Percentiles rank a stretch among this genome's conserved stretches.
phyloP scores from a whole-genome alignment of 1,140 invertebrate species.

The Agraylea sexmaculata region DNA sequence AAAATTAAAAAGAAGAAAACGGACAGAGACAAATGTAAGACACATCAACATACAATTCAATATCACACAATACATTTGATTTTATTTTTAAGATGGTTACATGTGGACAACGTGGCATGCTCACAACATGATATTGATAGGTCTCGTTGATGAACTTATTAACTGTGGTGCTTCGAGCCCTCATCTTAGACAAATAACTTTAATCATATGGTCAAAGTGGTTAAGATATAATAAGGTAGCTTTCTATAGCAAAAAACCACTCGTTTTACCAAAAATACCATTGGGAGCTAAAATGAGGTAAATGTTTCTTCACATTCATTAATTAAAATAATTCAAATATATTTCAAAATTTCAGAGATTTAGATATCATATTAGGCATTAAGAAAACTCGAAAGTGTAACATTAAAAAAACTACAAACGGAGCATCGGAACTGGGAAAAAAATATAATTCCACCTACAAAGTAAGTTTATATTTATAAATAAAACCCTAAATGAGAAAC shows the following conservation, averaged over 20 bases:
- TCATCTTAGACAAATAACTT: slow-evolving; percentile 42
- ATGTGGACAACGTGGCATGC: slow-evolving; percentile 51
- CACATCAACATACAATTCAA: not conserved
- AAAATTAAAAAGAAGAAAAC: slow-evolving; percentile 16
- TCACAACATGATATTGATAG: slow-evolving; percentile 51
- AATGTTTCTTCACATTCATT: slow-evolving; percentile 18
- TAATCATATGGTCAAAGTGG: slow-evolving; percentile 53
- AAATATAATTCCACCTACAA: not conserved
- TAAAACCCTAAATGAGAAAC: no score
- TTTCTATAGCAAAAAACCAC: slow-evolving; percentile 37
- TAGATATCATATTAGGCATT: slow-evolving; percentile 40
- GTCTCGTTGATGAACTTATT: slow-evolving; percentile 44
- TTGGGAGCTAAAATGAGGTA: slow-evolving; percentile 37
- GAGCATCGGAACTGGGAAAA: not conserved
- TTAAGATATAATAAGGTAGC: slow-evolving; percentile 47
- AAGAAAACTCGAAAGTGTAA: no score
- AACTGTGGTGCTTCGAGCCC: slow-evolving; percentile 23
- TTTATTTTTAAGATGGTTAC: slow-evolving; percentile 23
- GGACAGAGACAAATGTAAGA: slow-evolving; percentile 12
- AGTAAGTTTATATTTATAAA: slow-evolving; percentile 2
- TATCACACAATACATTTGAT: slow-evolving; percentile 8
- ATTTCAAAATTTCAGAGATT: slow-evolving; percentile 33
- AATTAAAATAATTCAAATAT: slow-evolving; percentile 8
- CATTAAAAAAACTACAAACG: no score
- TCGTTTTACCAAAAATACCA: slow-evolving; percentile 41